These are phyloP conservation scores for Pipistrellus kuhlii DNA, from an alignment of 2,797 vertebrate genomes.

Conservation along the genomic window DNA sequence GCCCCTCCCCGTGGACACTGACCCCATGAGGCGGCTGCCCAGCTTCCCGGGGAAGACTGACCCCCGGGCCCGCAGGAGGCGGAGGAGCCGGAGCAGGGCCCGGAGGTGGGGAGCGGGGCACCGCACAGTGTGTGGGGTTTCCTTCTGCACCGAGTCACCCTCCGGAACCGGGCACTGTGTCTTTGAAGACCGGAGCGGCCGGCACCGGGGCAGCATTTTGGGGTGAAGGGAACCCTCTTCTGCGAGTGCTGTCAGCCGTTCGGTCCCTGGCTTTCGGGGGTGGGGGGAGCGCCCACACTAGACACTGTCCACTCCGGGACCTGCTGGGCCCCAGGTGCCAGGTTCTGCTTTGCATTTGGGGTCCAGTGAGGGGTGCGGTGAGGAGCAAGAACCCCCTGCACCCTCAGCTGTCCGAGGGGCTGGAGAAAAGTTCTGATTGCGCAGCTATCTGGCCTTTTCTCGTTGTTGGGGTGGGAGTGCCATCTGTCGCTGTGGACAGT, in stretches of 20 bases:
- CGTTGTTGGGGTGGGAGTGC: not conserved
- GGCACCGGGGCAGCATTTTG: rapidly evolving
- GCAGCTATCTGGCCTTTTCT: not conserved
- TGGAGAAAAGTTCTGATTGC: not conserved
- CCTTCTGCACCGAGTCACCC: not conserved
- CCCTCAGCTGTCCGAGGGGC: not conserved
- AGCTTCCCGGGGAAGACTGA: too few species aligned
- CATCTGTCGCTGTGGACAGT: rapidly evolving
- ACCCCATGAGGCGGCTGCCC: not conserved
- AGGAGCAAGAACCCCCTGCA: not conserved
- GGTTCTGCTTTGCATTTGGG: not conserved
- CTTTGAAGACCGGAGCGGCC: not conserved
- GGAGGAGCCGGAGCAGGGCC: not conserved
- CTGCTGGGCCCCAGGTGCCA: not conserved
- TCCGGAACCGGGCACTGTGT: rapidly evolving
- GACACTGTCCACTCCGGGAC: not conserved
- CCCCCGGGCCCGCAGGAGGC: not conserved
- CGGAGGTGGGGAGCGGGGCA: too few species aligned
- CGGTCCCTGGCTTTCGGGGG: rapidly evolving
- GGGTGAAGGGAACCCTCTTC: not conserved
- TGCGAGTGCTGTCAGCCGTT: rapidly evolving
- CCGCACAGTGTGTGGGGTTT: not conserved
- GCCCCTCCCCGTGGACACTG: not conserved
- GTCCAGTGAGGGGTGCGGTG: too few species aligned
- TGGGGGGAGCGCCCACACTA: too few species aligned